Conservation (phyloP, 2,888 invertebrate species). For the Diaprepes abbreviatus region DNA sequence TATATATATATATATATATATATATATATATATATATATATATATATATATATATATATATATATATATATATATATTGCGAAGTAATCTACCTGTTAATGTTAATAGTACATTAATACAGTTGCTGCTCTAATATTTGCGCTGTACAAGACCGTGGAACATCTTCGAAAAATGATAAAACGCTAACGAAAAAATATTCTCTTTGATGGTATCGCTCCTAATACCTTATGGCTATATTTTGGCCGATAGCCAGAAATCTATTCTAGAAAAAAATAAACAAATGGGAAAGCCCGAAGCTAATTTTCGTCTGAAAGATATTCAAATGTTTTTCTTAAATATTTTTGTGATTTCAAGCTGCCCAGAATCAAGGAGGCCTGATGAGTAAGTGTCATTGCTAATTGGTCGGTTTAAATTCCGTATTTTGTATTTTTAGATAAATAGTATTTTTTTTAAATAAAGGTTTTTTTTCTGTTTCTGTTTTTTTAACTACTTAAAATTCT, state of each 20-base stretch:
- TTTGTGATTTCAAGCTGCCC: slow-evolving; percentile 32
- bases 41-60: too few species aligned
- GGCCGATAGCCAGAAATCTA: slow-evolving; percentile 19
- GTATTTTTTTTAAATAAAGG: neutral
- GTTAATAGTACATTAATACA: too few species aligned
- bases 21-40: too few species aligned
- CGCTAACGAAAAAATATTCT: neutral
- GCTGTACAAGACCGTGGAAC: too few species aligned
- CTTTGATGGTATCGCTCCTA: slow-evolving; percentile 1
- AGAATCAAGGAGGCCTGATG: slow-evolving; percentile 6
- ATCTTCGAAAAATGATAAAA: neutral
- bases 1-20: too few species aligned
- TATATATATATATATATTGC: too few species aligned
- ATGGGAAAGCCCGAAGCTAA: slow-evolving; percentile 13
- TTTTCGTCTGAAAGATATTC: slow-evolving; percentile 18
- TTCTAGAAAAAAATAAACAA: slow-evolving; percentile 23
- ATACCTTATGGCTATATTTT: slow-evolving; percentile 15
- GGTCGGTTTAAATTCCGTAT: neutral
- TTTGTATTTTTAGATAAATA: neutral
- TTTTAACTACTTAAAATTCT: slow-evolving; percentile 1
- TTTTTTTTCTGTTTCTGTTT: neutral
- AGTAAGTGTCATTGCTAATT: slow-evolving; percentile 29
- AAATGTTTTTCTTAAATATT: slow-evolving; percentile 31
- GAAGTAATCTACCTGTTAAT: too few species aligned
- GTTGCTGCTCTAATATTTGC: too few species aligned